Evolutionary conservation across 2,113 vertebrate species (phyloP).

Genomic region (Periophthalmodon schlosseri): DNA sequence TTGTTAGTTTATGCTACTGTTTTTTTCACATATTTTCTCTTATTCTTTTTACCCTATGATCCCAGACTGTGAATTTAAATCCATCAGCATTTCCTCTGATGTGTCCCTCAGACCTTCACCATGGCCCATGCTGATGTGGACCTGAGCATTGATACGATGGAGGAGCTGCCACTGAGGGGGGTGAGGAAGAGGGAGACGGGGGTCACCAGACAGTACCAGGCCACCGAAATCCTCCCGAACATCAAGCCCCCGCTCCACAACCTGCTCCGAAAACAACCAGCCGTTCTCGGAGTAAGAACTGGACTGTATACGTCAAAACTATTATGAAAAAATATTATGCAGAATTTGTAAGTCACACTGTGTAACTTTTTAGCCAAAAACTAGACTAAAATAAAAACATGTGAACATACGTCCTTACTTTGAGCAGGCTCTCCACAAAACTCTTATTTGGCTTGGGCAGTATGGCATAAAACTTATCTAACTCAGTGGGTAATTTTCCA

Average conservation of each 20-base stretch:
- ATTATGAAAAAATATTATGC: background rate
- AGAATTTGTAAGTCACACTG: too few relatives aligned
- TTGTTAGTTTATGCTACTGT: too few relatives aligned
- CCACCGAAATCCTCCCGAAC: constrained; percentile 23
- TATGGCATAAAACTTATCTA: too few relatives aligned
- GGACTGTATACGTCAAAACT: background rate
- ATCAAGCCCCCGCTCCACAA: constrained; percentile 33
- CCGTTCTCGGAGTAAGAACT: constrained; percentile 68
- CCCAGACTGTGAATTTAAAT: background rate
- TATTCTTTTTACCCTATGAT: background rate
- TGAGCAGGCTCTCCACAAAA: too few relatives aligned
- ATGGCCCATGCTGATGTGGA: constrained; percentile 67
- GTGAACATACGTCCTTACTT: too few relatives aligned
- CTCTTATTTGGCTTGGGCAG: too few relatives aligned
- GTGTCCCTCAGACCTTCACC: constrained; percentile 4
- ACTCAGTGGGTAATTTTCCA: too few relatives aligned
- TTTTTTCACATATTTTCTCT: background rate
- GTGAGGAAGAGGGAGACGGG: background rate
- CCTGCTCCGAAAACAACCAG: constrained; percentile 65
- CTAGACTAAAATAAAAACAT: too few relatives aligned
- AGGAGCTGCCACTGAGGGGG: background rate
- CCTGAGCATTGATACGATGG: constrained; percentile 51
- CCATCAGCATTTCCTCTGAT: background rate
- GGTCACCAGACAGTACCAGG: constrained; percentile 46
- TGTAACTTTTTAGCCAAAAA: too few relatives aligned